Evolutionary conservation across 2,113 vertebrate genomes (phyloP).

Genomic region (Semicossyphus pulcher): DNA sequence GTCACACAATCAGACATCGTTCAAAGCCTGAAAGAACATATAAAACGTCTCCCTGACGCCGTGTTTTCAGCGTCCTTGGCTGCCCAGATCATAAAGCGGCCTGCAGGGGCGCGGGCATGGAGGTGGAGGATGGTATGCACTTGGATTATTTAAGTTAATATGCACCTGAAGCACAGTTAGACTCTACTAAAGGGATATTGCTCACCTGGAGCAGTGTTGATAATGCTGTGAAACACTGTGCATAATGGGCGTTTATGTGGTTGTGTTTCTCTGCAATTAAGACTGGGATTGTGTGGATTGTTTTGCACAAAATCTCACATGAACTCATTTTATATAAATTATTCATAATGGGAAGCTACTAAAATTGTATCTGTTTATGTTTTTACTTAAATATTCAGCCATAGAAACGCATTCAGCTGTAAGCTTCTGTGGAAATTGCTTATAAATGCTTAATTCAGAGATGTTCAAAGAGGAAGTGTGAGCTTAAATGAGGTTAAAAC

Average conservation of each 20-base stretch:
- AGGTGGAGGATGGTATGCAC: background rate
- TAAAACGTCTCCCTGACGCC: slow-evolving; percentile 27
- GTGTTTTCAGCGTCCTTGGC: slow-evolving; percentile 45
- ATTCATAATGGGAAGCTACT: slow-evolving; percentile 19
- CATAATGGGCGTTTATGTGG: background rate
- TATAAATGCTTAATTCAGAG: background rate
- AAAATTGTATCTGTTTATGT: slow-evolving; percentile 2
- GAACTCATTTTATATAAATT: slow-evolving; percentile 17
- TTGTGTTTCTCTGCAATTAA: slow-evolving; percentile 1
- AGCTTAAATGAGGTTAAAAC: background rate
- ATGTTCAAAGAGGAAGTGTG: background rate
- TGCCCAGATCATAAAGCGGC: background rate
- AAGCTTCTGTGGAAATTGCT: background rate
- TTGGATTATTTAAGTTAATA: slow-evolving; percentile 26
- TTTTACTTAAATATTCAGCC: background rate
- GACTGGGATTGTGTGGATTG: background rate
- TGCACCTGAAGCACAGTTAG: slow-evolving; percentile 22
- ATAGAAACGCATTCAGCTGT: background rate
- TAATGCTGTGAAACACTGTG: slow-evolving; percentile 19
- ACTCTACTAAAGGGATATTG: background rate
- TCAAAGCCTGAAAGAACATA: slow-evolving; percentile 42
- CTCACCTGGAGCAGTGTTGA: slow-evolving; percentile 5
- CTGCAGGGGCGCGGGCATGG: slow-evolving; percentile 4
- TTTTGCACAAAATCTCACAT: slow-evolving; percentile 4
- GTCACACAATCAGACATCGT: slow-evolving; percentile 13